phyloP scores from a whole-genome alignment of 2,113 vertebrate species.

The Otolemur garnettii region DNA sequence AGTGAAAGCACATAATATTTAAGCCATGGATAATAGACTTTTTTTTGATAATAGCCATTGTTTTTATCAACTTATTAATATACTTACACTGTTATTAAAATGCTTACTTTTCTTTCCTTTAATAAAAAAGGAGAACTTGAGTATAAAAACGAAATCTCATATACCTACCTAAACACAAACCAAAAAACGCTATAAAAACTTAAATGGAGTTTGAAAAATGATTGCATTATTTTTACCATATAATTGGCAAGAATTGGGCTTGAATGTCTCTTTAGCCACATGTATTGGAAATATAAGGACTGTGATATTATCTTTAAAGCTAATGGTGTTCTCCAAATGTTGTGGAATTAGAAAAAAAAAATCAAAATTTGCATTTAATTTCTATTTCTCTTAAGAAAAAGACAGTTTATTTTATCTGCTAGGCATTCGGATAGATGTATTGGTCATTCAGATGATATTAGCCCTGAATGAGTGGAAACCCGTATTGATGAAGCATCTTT shows the following conservation, averaged over 20 bases:
- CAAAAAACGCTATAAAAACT: neutral
- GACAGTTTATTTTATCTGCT: neutral
- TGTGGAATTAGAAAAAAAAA: neutral
- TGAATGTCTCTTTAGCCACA: conserved; percentile 1
- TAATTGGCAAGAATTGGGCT: neutral
- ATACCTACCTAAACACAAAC: neutral
- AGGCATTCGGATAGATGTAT: neutral
- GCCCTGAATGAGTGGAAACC: neutral
- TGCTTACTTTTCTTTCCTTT: neutral
- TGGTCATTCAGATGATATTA: neutral
- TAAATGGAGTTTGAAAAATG: conserved; percentile 30
- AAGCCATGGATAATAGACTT: neutral
- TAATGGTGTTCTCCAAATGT: neutral
- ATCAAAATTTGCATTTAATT: neutral
- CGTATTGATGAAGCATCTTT: neutral
- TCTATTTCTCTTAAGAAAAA: conserved; percentile 11
- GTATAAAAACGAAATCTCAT: neutral
- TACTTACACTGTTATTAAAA: neutral
- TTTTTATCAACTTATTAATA: neutral
- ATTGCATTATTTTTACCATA: neutral
- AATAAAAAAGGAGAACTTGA: conserved; percentile 13
- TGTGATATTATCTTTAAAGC: neutral
- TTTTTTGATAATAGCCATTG: neutral
- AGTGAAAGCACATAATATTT: neutral
- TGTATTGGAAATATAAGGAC: conserved; percentile 13